Conservation (phyloP, 2,888 invertebrate species). For the Synanthedon formicaeformis region DNA sequence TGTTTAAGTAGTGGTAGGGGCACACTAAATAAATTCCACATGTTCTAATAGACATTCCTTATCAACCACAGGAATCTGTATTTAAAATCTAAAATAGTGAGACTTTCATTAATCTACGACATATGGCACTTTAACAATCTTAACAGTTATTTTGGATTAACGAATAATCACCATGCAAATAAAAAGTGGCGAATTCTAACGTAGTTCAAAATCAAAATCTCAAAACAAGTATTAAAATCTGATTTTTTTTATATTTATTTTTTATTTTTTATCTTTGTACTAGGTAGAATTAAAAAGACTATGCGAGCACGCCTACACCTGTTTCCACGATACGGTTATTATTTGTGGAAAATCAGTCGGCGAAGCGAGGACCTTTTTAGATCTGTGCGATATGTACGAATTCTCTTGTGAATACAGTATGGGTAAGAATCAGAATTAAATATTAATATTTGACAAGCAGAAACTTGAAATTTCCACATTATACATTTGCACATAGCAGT, state of each 20-base stretch:
- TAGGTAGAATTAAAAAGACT: slow-evolving; percentile 45
- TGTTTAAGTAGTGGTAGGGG: no score
- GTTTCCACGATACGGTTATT: slow-evolving; percentile 51
- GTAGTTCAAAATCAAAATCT: not conserved
- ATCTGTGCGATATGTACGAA: slow-evolving; percentile 57
- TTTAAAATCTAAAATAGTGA: no score
- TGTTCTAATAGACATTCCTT: not conserved
- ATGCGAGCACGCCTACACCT: slow-evolving; percentile 50
- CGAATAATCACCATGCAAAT: no score
- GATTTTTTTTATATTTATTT: not conserved
- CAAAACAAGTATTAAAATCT: no score
- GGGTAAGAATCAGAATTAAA: slow-evolving; percentile 25
- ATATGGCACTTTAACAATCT: no score
- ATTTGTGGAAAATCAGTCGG: slow-evolving; percentile 55
- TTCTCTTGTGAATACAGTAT: slow-evolving; percentile 53
- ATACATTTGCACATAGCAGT: no score
- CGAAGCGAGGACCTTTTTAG: slow-evolving; percentile 52
- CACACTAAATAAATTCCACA: no score
- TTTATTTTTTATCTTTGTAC: slow-evolving; percentile 7
- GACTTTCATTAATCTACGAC: no score
- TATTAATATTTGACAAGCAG: no score
- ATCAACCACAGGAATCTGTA: not conserved
- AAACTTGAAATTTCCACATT: no score
- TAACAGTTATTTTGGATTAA: no score
- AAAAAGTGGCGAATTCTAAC: not conserved